Percentiles rank a stretch among this genome's conserved stretches.
Conservation (phyloP, 2,797 vertebrate genomes). For the Ceryle rudis region DNA sequence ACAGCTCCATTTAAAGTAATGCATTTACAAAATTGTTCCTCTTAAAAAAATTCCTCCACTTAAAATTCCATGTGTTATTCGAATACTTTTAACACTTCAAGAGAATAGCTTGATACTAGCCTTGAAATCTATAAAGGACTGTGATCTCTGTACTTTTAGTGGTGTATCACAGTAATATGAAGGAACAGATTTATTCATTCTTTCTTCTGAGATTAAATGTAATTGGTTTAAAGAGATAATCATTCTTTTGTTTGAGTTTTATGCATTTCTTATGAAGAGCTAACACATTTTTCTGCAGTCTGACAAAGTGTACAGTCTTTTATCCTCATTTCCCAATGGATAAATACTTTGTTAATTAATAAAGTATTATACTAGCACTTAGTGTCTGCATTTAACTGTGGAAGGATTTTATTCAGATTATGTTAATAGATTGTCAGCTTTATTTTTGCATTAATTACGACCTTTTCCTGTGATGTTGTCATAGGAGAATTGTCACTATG, state of each 20-base stretch:
- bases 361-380: conserved; percentile 82
- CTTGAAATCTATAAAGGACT: conserved; percentile 50
- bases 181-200: conserved; percentile 77
- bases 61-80: conserved; percentile 9
- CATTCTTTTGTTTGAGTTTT: conserved; percentile 81
- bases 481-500: conserved; percentile 65
- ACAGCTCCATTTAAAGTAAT: not conserved
- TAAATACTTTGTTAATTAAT: conserved; percentile 85
- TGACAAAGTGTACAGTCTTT: conserved; percentile 78
- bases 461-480: conserved; percentile 65
- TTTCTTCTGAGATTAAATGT: conserved; percentile 81
- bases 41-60: not conserved
- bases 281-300: conserved; percentile 79
- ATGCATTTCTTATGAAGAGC: conserved; percentile 80
- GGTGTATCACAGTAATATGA: conserved; percentile 60
- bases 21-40: not conserved
- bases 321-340: conserved; percentile 82
- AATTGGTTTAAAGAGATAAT: conserved; percentile 84
- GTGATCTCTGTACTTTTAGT: conserved; percentile 56
- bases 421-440: conserved; percentile 80
- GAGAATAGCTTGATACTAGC: conserved; percentile 24
- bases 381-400: conserved; percentile 78
- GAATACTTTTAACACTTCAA: not conserved
- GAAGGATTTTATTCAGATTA: conserved; percentile 83
- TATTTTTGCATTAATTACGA: conserved; percentile 81